Evolutionary conservation across 2,797 vertebrate genomes (phyloP), one percentile per base, ranked within the genome.

Genomic region (Chaetophractus vellerosus): DNA sequence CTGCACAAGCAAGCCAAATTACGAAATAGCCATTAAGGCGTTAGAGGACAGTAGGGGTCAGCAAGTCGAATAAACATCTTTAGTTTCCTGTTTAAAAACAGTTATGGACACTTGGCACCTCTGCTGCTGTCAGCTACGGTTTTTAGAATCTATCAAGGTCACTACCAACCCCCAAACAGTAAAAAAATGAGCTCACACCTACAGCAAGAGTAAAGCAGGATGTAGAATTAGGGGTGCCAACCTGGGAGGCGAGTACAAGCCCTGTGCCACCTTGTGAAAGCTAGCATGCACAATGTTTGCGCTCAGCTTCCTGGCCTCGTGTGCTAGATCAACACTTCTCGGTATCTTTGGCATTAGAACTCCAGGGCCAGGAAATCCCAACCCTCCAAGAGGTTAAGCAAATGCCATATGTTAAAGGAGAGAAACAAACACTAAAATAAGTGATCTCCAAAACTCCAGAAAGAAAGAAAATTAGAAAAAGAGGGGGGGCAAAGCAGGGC

Each of bases 381-480:
- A 2, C 57, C 96, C 87, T 57, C 48, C 88, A 31, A 84, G 97
- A 97, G 88, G 91, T 76, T 92, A 97, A 98, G 96, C 50, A 97
- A 97, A 98, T 92, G 59, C 24, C 59, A 88, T 93, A 95, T 63
- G 45, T 94, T 76, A 88, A 93, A 48, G 83, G 74, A 96, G 96
- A 79, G 26, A 92, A 93, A 55, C 14, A 55, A 93, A 74, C 83
- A 97, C 71, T 97, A 95, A 96, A 82, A 96, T 50, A 92, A 95
- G 95, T 82, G 38, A 33, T 96, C 95, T 59, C 79, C 95, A 95
- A 94, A 95, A 15, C 12, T 24, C 26, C 33, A 52, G 57, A 52
- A 48, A 59, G 57, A 55, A 92, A 89, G 7, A 50, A 50, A 79
- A 28, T 28, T 3, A 92, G 69, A 26, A 68, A 78, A 66, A 45